These are phyloP conservation scores for Diadema setosum DNA, from an alignment of 35 echinoderm and acorn worm genomes.

Conservation along the genomic window DNA sequence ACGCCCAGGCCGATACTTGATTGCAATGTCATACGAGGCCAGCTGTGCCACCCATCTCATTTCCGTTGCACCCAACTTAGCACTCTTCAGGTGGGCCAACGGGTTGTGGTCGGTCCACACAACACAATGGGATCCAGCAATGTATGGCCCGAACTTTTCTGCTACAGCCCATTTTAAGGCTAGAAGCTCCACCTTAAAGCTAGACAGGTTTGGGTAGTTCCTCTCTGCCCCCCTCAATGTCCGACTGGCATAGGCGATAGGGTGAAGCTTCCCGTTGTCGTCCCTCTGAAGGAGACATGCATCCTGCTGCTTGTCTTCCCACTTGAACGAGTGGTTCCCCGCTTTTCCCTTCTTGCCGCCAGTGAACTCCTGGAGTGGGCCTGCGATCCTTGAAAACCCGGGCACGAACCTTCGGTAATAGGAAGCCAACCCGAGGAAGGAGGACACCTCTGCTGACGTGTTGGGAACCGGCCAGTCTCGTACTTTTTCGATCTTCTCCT, in stretches of 20 bases:
- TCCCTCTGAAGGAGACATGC: neutral
- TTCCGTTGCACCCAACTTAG: conserved; percentile 60
- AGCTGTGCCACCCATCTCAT: conserved; percentile 56
- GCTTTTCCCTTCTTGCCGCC: neutral
- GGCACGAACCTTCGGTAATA: conserved; percentile 47
- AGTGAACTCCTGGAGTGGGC: neutral
- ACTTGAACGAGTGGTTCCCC: neutral
- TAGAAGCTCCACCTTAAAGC: conserved; percentile 27
- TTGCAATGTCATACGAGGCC: conserved; percentile 16
- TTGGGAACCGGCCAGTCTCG: conserved; percentile 10
- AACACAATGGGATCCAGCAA: neutral
- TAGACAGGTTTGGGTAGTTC: conserved; percentile 22
- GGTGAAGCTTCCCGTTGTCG: neutral
- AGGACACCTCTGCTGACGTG: neutral
- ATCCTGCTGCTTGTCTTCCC: neutral
- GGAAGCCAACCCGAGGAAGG: conserved; percentile 35
- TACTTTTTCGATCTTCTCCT: conserved; percentile 5
- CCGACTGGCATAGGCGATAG: conserved; percentile 25
- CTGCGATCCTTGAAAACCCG: neutral
- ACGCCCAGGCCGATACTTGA: conserved; percentile 30
- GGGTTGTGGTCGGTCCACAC: conserved; percentile 39
- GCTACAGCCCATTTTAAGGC: conserved; percentile 28
- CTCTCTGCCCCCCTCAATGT: neutral
- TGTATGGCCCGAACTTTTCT: neutral
- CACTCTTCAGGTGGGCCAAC: neutral